These are phyloP conservation scores for Rhea pennata DNA, from an alignment of 2,113 vertebrate genomes.

Conservation along the genomic window DNA sequence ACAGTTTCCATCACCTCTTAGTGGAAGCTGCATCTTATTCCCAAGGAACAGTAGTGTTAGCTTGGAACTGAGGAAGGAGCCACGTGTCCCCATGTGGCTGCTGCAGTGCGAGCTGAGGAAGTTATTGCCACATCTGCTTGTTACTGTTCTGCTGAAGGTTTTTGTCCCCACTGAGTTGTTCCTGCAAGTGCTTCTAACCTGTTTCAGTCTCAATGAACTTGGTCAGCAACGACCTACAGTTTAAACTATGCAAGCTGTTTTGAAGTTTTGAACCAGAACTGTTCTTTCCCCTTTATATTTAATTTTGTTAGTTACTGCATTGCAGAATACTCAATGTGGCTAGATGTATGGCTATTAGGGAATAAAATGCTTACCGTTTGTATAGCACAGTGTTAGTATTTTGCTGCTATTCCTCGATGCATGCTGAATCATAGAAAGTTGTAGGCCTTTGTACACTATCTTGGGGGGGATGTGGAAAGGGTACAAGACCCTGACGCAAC, in stretches of 20 bases:
- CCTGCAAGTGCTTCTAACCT: neutral
- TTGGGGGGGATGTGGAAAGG: no score
- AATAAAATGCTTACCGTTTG: neutral
- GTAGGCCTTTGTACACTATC: no score
- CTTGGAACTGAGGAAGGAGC: neutral
- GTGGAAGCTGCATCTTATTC: neutral
- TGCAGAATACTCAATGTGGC: neutral
- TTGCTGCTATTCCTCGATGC: neutral
- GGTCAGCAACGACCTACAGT: neutral
- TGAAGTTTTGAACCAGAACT: neutral
- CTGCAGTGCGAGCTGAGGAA: neutral
- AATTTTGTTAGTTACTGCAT: accelerated
- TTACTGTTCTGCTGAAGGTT: neutral
- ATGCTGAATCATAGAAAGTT: no score
- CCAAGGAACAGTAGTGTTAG: neutral
- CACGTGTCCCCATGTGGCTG: neutral
- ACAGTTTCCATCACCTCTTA: neutral
- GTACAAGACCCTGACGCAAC: no score
- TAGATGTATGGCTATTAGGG: neutral
- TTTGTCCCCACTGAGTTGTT: neutral
- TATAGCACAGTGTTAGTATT: neutral
- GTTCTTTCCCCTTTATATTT: neutral
- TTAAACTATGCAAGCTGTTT: neutral
- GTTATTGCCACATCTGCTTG: neutral
- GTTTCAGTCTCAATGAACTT: neutral